These are phyloP conservation scores for Seriola rivoliana DNA, from an alignment of 2,113 vertebrate genomes.

Conservation along the genomic window DNA sequence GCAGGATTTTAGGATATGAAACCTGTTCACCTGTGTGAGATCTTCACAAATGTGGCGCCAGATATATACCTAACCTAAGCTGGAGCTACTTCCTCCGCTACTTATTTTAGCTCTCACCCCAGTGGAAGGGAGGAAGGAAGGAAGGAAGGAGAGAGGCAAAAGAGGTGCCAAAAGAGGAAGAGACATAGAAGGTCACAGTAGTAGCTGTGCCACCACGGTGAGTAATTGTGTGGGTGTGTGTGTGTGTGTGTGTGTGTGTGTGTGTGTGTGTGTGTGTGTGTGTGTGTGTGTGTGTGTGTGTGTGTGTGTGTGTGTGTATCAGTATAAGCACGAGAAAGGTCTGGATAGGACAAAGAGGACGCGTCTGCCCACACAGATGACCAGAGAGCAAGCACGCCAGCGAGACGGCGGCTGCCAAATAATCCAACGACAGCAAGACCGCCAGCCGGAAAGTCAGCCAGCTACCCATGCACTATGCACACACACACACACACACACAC, in stretches of 20 bases:
- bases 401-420: constrained; percentile 63
- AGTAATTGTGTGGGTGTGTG: constrained; percentile 10
- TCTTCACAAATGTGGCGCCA: neutral
- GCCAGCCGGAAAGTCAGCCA: constrained; percentile 63
- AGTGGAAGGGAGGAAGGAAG: constrained; percentile 54
- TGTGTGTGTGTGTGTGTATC: constrained; percentile 29
- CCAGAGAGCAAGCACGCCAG: constrained; percentile 60
- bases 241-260: constrained; percentile 30
- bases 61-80: constrained; percentile 16
- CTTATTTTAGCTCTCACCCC: constrained; percentile 63
- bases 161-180: constrained; percentile 71
- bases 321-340: constrained; percentile 41
- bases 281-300: constrained; percentile 6
- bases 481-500: constrained; percentile 5
- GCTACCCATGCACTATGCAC: constrained; percentile 17
- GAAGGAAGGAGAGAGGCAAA: constrained; percentile 39
- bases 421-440: constrained; percentile 55
- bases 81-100: constrained; percentile 32
- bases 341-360: constrained; percentile 65
- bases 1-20: neutral
- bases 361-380: constrained; percentile 66
- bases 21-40: constrained; percentile 1
- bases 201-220: constrained; percentile 45
- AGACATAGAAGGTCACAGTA: constrained; percentile 68
- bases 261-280: constrained; percentile 23